Evolutionary conservation across 2,113 vertebrate genomes (phyloP), one percentile per base, ranked within the genome.

Genomic region (Centropus unirufus): DNA sequence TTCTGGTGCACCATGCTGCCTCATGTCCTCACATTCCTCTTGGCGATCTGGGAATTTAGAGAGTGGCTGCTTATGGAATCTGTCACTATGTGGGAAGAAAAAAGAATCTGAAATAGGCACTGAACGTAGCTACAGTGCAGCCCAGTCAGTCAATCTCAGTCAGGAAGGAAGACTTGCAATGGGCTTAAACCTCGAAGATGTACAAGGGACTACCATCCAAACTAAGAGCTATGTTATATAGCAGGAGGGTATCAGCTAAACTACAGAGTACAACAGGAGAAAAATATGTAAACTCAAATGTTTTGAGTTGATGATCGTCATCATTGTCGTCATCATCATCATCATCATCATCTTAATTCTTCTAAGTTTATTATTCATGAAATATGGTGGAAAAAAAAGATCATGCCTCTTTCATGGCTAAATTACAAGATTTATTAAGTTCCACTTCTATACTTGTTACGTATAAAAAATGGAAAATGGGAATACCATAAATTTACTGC

Each of bases 1-100:
- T 83, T 69, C 73, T 59, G 32, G 76, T 83, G n/a, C 22, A 63
- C 36, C 58, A 51, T 8, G 5, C 54, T 93, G 83, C 78, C 87
- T 92, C 93, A 69, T 23, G 24, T 95, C 92, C 86, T 97, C 91
- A 80, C 34, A 68, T 86, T 89, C 49, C 67, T 70, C 44, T 87
- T 90, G 58, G 73, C 83, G 81, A 54, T 69, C 54, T 64, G 83
- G 92, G 83, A 94, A 95, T 81, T 83, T 58, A 87, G 74, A 96
- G 24, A 79, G 72, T 40, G 69, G 46, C 58, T 89, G 78, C 69
- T 93, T 87, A 59, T 24, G 76, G 69, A 92, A 78, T 83, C 86
- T 91, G 89, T 24, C n/a, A 52, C 44, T 14, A 22, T 21, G 32
- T 77, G 59, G 13, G n/a, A 73, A 40, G 7, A 30, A 76, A 61